Evolutionary conservation across 2,888 invertebrate genomes (phyloP), one percentile per base, ranked within the genome.

Genomic region (Thelaira solivaga): DNA sequence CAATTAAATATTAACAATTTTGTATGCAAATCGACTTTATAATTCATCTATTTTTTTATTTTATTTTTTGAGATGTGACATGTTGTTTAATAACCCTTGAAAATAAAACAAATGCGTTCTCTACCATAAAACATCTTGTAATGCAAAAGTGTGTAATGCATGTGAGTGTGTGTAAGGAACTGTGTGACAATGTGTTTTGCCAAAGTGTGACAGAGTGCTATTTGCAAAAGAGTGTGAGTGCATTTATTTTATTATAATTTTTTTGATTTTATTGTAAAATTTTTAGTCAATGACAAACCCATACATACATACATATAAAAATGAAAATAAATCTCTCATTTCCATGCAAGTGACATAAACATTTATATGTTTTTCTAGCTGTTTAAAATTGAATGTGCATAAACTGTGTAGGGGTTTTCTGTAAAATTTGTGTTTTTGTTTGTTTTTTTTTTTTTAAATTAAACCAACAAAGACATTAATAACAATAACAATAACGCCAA

Each of bases 51-150:
- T 26, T 26, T 26, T 26, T 26, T 26, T 26, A 26, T 55, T 64
- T 22, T 64, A 26, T 64, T 64, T 64, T 62, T 45, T 45, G 43
- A 59, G 1, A 51, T 39, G 61, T 62, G 77, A 67, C 67, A 72
- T 73, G 47, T 34, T 72, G 62, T 68, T 72, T 74, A 74, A 74
- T 69, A 74, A 69, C 45, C 68, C 68, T 78, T 69, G 51, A 64
- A 77, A 51, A 68, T 57, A 43, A 49, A 41, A 47, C 57, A 72
- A 68, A 39, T 74, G 65, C 59, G 36, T 51, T 41, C 41, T 29
- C 26, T 47, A 0, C 2, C 43, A 26, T 22, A n/a, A n/a, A n/a
- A 20, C 5, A 69, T 36, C 6, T 24, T 45, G 13, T 4, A 13
- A 6, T 34, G n/a, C 1, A 1, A n/a, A 13, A 13, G n/a, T 55